These are phyloP conservation scores for Portunus trituberculatus DNA, from an alignment of 1,140 invertebrate species.

Conservation along the genomic window DNA sequence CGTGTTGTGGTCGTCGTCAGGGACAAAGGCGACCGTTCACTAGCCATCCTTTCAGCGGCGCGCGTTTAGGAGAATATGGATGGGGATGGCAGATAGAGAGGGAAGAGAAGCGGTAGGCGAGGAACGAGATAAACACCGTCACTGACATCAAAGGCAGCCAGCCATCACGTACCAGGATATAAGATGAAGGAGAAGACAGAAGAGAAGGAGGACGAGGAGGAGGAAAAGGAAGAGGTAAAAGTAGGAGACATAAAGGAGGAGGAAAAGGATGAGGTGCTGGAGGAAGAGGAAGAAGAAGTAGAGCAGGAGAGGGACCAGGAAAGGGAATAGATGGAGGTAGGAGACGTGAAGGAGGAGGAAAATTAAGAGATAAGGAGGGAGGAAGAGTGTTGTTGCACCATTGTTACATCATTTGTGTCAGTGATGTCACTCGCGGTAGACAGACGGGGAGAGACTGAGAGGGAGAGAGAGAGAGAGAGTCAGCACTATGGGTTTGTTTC, in stretches of 20 bases:
- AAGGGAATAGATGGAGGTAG: no score
- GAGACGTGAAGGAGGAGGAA: no score
- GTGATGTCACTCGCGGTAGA: background rate
- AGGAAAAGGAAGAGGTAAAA: background rate
- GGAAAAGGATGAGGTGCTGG: background rate
- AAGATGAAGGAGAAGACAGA: background rate
- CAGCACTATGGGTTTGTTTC: background rate
- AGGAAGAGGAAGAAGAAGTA: no score
- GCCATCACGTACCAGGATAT: background rate
- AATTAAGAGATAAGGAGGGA: background rate
- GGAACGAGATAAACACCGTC: background rate
- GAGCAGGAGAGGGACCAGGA: no score
- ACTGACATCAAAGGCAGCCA: background rate
- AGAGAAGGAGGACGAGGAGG: background rate
- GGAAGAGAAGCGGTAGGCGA: background rate
- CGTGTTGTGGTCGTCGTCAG: background rate
- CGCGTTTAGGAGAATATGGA: constrained; percentile 18
- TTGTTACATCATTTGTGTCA: background rate
- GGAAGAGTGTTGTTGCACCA: background rate
- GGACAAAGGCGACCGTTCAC: background rate
- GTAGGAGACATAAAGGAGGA: background rate
- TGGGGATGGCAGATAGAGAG: constrained; percentile 1
- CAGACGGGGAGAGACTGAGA: background rate
- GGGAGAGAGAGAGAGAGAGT: background rate
- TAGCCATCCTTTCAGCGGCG: background rate